Conservation (phyloP, 53 echinoderm and acorn worm species). For the Temnopleurus reevesii region DNA sequence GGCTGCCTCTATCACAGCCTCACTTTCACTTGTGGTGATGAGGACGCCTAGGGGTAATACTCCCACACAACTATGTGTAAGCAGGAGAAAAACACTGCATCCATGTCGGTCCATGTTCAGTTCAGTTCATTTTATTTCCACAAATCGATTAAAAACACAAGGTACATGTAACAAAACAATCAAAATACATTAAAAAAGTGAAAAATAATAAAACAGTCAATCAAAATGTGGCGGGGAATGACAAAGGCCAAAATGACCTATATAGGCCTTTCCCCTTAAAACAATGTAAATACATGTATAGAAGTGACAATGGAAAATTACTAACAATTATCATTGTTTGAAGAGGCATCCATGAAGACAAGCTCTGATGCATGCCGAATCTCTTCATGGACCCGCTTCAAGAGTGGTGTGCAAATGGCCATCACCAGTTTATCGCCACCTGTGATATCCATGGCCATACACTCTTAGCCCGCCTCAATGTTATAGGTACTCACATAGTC, state of each 20-base stretch:
- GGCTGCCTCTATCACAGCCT: constrained; percentile 42
- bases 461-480: constrained; percentile 31
- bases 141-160: too few relatives aligned
- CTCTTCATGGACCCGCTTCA: constrained; percentile 29
- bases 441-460: constrained; percentile 48
- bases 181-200: too few relatives aligned
- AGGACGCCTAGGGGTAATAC: constrained; percentile 66
- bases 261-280: too few relatives aligned
- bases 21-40: constrained; percentile 54
- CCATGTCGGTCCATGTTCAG: constrained; percentile 35
- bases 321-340: too few relatives aligned
- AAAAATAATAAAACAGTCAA: too few relatives aligned
- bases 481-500: constrained; percentile 40
- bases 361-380: constrained; percentile 54
- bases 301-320: too few relatives aligned
- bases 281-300: too few relatives aligned
- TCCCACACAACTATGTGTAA: constrained; percentile 64
- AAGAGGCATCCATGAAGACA: constrained; percentile 57
- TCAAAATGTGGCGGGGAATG: too few relatives aligned
- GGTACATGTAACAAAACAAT: too few relatives aligned
- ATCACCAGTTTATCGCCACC: constrained; percentile 20
- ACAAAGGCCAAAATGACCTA: too few relatives aligned
- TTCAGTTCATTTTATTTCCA: too few relatives aligned
- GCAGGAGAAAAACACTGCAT: constrained; percentile 57
- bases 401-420: constrained; percentile 64